Evolutionary conservation across 2,113 vertebrate species (phyloP), one percentile per base, ranked within the genome.

Genomic region (Mirza zaza): DNA sequence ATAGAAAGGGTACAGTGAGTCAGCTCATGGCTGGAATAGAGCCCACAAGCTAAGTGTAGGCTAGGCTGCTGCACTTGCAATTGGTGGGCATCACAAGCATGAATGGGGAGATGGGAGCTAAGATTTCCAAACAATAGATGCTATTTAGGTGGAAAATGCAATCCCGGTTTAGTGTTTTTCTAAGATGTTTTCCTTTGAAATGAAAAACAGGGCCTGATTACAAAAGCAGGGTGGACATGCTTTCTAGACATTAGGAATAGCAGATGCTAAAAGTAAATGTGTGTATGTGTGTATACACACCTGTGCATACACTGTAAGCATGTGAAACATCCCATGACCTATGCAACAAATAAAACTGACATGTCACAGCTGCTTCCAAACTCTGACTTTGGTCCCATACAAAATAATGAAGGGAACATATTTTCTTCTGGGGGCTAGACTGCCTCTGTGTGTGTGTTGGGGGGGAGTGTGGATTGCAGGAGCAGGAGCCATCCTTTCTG

Each of bases 141-240:
- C 11, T 27, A 82, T 94, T 81, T 34, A 50, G 17, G 48, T 27
- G 57, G 6, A 57, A 25, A n/a, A 65, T 73, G 11, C 6, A 90
- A 20, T 48, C 17, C 36, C 59, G 5, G 29, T 42, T 86, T 85
- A 52, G 5, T 65, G 70, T 39, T 70, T 85, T 55, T 61, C 8
- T 32, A 80, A 61, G 25, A 75, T 75, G 10, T 80, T 94, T 90
- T 79, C 3, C 13, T 94, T 87, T 76, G 36, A 92, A 79, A 84
- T 76, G 57, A 88, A 87, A 52, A 70, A 14, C 42, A 63, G 42
- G 63, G 20, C 12, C 73, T 61, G 5, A 13, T 71, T 76, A 59
- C 21, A 68, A 80, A 94, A 32, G 39, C n/a, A 48, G 5, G 25
- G 17, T 70, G 0, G 39, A 45, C 23, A 29, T 18, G 4, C 3